Percentiles rank a stretch among this genome's conserved stretches.
Conservation (phyloP, 2,888 invertebrate genomes). For the Linyphia triangularis region DNA sequence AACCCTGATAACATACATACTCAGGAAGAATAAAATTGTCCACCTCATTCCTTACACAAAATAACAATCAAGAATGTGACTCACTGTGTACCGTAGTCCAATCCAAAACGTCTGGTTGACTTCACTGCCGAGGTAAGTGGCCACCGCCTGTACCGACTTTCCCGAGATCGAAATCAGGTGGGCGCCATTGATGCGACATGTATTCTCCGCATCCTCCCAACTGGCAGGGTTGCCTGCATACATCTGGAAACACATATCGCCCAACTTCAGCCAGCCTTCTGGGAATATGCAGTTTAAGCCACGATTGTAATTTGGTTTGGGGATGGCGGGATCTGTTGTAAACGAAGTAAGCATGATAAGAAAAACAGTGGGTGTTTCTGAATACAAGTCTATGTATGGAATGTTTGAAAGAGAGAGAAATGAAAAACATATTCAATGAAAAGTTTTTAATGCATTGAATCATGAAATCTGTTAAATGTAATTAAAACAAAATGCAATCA, state of each 20-base stretch:
- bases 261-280: conserved; percentile 51
- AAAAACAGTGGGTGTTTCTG: neutral
- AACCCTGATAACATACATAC: neutral
- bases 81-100: conserved; percentile 42
- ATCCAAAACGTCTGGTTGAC: conserved; percentile 46
- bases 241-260: conserved; percentile 55
- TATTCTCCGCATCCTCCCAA: conserved; percentile 26
- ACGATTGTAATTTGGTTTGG: conserved; percentile 8
- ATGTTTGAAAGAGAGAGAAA: too few species aligned
- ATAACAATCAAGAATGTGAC: neutral
- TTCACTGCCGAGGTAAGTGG: conserved; percentile 5
- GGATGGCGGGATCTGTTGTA: conserved; percentile 24
- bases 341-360: neutral
- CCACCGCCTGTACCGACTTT: neutral
- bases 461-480: neutral
- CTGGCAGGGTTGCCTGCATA: neutral
- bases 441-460: neutral
- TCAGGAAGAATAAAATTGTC: neutral
- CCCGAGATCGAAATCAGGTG: conserved; percentile 42
- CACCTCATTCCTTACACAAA: neutral
- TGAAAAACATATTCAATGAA: neutral
- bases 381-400: neutral
- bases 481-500: too few species aligned
- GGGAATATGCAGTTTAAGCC: conserved; percentile 34
- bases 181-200: conserved; percentile 33